A percentile compares a stretch with the other conserved stretches of the same genome.
Conservation (phyloP, 2,888 invertebrate species). For the Ashinkailepas kermadecensis region DNA sequence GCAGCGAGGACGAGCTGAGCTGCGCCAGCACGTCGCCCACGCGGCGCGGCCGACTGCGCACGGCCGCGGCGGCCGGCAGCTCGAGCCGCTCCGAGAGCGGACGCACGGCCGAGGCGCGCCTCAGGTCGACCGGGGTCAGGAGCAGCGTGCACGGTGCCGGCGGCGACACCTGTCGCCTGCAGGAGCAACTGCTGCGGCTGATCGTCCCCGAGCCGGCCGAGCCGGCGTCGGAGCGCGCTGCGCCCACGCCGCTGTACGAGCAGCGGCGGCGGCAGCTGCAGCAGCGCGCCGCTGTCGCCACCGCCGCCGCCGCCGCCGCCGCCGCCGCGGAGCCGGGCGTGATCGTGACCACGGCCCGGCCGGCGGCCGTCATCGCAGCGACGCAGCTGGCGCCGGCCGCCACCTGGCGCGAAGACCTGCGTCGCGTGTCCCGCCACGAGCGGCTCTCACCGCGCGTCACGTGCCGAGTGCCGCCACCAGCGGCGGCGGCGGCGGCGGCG, state of each 20-base stretch:
- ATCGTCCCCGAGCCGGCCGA: conserved; percentile 60
- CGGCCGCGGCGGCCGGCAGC: conserved; percentile 10
- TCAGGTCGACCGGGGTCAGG: conserved; percentile 38
- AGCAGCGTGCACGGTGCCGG: conserved; percentile 38
- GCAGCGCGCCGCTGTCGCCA: conserved; percentile 24
- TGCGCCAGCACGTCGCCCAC: neutral
- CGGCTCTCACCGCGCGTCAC: conserved; percentile 30
- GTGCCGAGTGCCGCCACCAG: conserved; percentile 28
- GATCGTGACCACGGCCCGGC: conserved; percentile 49
- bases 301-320: conserved; percentile 16
- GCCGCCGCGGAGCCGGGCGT: conserved; percentile 24
- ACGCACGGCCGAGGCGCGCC: conserved; percentile 44
- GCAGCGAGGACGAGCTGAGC: conserved; percentile 15
- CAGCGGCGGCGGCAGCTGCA: too few relatives aligned
- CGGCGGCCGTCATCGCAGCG: conserved; percentile 56
- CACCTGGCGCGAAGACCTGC: conserved; percentile 30
- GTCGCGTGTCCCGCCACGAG: conserved; percentile 36
- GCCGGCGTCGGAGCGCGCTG: neutral
- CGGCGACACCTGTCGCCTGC: conserved; percentile 53
- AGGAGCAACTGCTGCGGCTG: conserved; percentile 77
- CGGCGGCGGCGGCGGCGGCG: conserved; percentile 36
- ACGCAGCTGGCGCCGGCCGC: conserved; percentile 30
- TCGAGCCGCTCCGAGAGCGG: conserved; percentile 36
- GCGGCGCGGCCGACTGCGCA: neutral
- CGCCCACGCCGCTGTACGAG: too few relatives aligned